Evolutionary conservation across 2,888 invertebrate genomes (phyloP).

Genomic region (Pachycephus smyrnensis): DNA sequence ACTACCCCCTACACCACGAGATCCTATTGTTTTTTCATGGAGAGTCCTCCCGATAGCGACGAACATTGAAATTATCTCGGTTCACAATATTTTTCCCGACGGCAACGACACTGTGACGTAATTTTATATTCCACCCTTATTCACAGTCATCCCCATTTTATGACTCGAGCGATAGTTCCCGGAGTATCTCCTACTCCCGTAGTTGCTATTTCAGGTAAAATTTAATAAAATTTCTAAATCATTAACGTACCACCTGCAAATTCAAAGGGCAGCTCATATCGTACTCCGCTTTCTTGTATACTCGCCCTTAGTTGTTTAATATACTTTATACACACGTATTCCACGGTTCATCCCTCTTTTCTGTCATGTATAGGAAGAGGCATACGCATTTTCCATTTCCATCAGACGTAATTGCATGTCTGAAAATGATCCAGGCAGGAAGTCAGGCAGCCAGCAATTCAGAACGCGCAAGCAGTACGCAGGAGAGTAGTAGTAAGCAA

Average conservation of each 20-base stretch:
- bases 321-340: not conserved
- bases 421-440: conserved; percentile 48
- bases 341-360: conserved; percentile 10
- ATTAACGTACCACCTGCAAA: not conserved
- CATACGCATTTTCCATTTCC: conserved; percentile 42
- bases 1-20: not conserved
- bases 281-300: not conserved
- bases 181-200: no score
- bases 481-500: conserved; percentile 29
- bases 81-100: not conserved
- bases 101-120: not conserved
- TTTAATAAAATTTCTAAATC: not conserved
- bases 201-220: no score
- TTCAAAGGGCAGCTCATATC: not conserved
- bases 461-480: not conserved
- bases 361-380: conserved; percentile 13
- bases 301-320: not conserved
- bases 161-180: not conserved
- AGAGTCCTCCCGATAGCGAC: not conserved
- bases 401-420: conserved; percentile 51
- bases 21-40: not conserved
- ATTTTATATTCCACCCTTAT: not conserved
- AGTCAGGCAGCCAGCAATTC: conserved; percentile 30
- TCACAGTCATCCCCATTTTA: not conserved
- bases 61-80: not conserved